A percentile compares a stretch with the other conserved stretches of the same genome.
These are phyloP conservation scores for Pseudopodoces humilis DNA, from an alignment of 2,113 vertebrate species.

Conservation along the genomic window DNA sequence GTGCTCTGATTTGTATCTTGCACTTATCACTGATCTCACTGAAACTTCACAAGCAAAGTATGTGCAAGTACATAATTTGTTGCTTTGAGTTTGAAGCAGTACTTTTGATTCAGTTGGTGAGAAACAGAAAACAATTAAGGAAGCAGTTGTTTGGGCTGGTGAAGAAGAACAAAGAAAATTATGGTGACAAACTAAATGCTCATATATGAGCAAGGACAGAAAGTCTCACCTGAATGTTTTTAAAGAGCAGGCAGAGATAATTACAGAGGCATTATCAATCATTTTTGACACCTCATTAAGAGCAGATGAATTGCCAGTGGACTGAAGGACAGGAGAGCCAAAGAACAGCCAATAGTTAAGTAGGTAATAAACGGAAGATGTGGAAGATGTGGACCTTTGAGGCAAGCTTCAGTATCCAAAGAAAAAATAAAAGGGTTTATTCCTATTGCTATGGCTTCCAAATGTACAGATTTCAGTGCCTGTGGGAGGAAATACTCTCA, in stretches of 20 bases:
- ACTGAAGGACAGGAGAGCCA: constrained; percentile 40
- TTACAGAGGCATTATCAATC: constrained; percentile 24
- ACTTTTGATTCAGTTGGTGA: not conserved
- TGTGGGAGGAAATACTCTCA: not conserved
- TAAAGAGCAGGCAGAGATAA: constrained; percentile 22
- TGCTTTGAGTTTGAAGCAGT: not conserved
- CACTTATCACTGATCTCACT: not conserved
- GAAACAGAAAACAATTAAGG: not conserved
- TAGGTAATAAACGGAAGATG: not conserved
- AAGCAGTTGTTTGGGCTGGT: not conserved
- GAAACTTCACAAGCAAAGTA: not conserved
- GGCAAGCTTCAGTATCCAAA: not conserved
- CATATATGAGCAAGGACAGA: not conserved
- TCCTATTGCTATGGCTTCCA: not conserved
- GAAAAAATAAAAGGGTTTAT: not conserved
- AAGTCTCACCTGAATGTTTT: constrained; percentile 22
- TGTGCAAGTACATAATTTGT: not conserved
- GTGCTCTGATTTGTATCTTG: not conserved
- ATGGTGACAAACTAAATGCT: not conserved
- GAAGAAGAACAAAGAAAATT: not conserved
- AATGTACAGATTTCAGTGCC: not conserved
- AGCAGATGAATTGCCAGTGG: constrained; percentile 26
- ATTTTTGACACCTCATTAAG: constrained; percentile 56
- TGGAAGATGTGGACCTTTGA: not conserved
- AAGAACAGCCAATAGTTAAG: not conserved